Evolutionary conservation across 2,888 invertebrate species (phyloP), one percentile per base, ranked within the genome.

Genomic region (Cantharis nigra): DNA sequence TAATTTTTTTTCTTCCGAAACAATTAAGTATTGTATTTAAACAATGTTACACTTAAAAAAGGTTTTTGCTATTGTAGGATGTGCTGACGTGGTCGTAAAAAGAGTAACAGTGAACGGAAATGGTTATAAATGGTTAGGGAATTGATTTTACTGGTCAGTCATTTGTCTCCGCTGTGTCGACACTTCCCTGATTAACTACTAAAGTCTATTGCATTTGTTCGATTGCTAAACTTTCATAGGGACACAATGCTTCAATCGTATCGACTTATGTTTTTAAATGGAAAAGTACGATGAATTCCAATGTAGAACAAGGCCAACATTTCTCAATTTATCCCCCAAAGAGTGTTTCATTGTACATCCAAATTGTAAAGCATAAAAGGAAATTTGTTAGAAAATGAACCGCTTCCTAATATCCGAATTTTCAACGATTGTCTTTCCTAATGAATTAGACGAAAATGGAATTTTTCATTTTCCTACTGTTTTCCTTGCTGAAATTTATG

Each of bases 71-170:
- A 69, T 16, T 10, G 73, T 65, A 62, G 70, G 67, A 20, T 69
- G 76, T 70, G 77, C 71, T 77, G 77, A 80, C 80, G 80, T 74
- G 78, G 75, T 82, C 77, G 75, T 77, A 79, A 79, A 79, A 79
- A 79, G 76, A 71, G 76, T 69, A 75, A 74, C 75, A 16, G 33
- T 70, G 73, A 69, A 72, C 72, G 74, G 80, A 75, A 81, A 81
- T 78, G 78, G 80, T 84, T 83, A 85, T 85, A 85, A 85, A 86
- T 85, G 84, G 82, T 83, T 78, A 80, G 78, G 80, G 84, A 84
- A 86, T 86, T 85, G 85, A 86, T 85, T 86, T 86, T 85, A 83
- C 83, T 83, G 85, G 85, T 85, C 85, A 84, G 84, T 86, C 85
- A 86, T 86, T 86, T 86, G 85, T 85, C 85, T 83, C 82, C 79